Percentiles rank a stretch among this genome's conserved stretches.
phyloP scores from a whole-genome alignment of 1,140 invertebrate species.

The Pemphigus obesinymphae region DNA sequence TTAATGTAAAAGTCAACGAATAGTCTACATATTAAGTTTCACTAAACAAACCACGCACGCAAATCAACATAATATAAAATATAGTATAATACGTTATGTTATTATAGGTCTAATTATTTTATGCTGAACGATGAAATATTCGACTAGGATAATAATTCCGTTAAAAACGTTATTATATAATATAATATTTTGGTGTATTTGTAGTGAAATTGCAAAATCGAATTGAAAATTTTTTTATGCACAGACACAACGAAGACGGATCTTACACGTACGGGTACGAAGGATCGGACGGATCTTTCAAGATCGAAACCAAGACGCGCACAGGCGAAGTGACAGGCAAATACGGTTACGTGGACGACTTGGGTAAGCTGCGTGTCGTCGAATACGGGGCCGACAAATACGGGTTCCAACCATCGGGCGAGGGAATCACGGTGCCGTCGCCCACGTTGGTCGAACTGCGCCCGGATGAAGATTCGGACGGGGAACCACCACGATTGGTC shows the following conservation, averaged over 20 bases:
- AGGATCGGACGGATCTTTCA: constrained; percentile 76
- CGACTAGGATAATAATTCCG: too few relatives aligned
- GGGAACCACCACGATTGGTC: background rate
- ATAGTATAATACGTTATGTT: too few relatives aligned
- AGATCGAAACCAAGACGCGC: constrained; percentile 75
- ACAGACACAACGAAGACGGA: constrained; percentile 78
- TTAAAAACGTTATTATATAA: too few relatives aligned
- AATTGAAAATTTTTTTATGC: constrained; percentile 47
- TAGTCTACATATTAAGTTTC: background rate
- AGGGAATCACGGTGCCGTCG: constrained; percentile 76
- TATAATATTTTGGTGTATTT: too few relatives aligned
- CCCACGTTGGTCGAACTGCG: constrained; percentile 62
- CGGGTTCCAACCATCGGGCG: constrained; percentile 80
- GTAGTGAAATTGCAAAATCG: too few relatives aligned
- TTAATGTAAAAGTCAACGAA: background rate
- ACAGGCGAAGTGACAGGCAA: constrained; percentile 77
- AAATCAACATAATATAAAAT: too few relatives aligned
- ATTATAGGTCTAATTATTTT: too few relatives aligned
- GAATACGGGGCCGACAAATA: constrained; percentile 83
- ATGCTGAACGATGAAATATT: too few relatives aligned
- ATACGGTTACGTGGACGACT: constrained; percentile 80
- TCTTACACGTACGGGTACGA: constrained; percentile 85
- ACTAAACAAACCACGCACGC: background rate
- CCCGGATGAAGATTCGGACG: background rate
- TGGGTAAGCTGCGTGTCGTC: constrained; percentile 72